phyloP scores from a whole-genome alignment of 2,888 invertebrate species.

The Petrophora chlorosata region DNA sequence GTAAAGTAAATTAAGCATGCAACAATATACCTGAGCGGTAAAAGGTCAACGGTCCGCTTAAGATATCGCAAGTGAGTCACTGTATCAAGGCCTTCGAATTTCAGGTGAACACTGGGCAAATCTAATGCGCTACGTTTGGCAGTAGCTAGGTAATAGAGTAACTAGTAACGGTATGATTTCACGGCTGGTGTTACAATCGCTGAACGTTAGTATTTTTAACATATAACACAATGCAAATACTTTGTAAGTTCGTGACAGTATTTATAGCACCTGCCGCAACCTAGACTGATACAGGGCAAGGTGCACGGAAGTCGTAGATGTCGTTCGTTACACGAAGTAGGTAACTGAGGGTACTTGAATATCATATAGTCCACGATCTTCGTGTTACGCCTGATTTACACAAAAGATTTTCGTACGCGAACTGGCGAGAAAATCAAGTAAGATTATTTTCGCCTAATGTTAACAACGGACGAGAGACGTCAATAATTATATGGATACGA shows the following conservation, averaged over 20 bases:
- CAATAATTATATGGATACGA: too few relatives aligned
- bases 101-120: conserved; percentile 58
- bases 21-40: conserved; percentile 64
- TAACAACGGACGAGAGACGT: too few relatives aligned
- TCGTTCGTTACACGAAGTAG: too few relatives aligned
- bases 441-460: too few relatives aligned
- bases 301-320: conserved; percentile 2
- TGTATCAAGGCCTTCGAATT: conserved; percentile 75
- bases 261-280: conserved; percentile 6
- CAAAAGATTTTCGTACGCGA: too few relatives aligned
- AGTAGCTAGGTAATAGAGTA: too few relatives aligned
- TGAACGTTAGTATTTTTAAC: conserved; percentile 18
- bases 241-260: conserved; percentile 5
- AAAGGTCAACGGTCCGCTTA: conserved; percentile 78
- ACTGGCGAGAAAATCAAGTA: too few relatives aligned
- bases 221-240: not conserved
- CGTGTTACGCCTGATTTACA: too few relatives aligned
- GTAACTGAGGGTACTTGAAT: not conserved
- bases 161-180: conserved; percentile 52
- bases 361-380: too few relatives aligned
- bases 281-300: conserved; percentile 3
- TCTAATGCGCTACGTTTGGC: conserved; percentile 38
- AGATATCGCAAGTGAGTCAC: conserved; percentile 80
- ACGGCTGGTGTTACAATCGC: conserved; percentile 43
- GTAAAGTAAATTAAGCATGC: conserved; percentile 54